phyloP scores from a whole-genome alignment of 2,888 invertebrate genomes.

The Drosophila dives region DNA sequence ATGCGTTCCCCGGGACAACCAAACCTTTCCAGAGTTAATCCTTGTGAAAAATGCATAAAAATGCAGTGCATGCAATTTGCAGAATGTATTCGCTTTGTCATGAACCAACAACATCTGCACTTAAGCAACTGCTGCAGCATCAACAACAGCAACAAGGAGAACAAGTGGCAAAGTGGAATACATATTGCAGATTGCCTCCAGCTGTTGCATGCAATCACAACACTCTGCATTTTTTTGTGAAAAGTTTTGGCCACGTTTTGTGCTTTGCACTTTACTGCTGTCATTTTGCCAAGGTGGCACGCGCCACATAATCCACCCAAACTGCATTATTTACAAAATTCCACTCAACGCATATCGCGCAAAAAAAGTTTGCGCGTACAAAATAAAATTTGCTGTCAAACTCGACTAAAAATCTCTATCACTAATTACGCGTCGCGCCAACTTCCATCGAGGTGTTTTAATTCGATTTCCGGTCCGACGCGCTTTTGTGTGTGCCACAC shows the following conservation, averaged over 20 bases:
- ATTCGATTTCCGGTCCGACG: slow-evolving; percentile 76
- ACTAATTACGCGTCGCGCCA: slow-evolving; percentile 70
- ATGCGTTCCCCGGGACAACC: slow-evolving; percentile 18
- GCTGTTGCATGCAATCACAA: slow-evolving; percentile 34
- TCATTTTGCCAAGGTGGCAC: slow-evolving; percentile 43
- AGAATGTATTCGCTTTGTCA: slow-evolving; percentile 24
- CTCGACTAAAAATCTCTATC: slow-evolving; percentile 1
- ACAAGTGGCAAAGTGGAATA: slow-evolving; percentile 35
- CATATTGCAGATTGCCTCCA: slow-evolving; percentile 58
- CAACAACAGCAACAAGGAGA: slow-evolving; percentile 23
- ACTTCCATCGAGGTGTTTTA: slow-evolving; percentile 48
- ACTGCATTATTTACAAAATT: slow-evolving; percentile 58
- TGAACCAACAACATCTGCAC: slow-evolving; percentile 37
- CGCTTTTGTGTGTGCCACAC: slow-evolving; percentile 52
- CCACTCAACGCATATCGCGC: slow-evolving; percentile 8
- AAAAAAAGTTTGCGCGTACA: slow-evolving; percentile 33
- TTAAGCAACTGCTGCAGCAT: slow-evolving; percentile 49
- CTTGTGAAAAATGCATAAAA: slow-evolving; percentile 69
- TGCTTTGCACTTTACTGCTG: slow-evolving; percentile 68
- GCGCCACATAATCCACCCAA: slow-evolving; percentile 7
- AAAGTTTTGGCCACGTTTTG: slow-evolving; percentile 65
- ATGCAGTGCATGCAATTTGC: slow-evolving; percentile 62
- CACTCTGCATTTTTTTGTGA: slow-evolving; percentile 30
- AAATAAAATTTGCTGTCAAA: slow-evolving; percentile 4
- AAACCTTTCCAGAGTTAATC: slow-evolving; percentile 31